Evolutionary conservation across 1,140 invertebrate genomes (phyloP), one percentile per base, ranked within the genome.

Genomic region (Paracyclopina nana): DNA sequence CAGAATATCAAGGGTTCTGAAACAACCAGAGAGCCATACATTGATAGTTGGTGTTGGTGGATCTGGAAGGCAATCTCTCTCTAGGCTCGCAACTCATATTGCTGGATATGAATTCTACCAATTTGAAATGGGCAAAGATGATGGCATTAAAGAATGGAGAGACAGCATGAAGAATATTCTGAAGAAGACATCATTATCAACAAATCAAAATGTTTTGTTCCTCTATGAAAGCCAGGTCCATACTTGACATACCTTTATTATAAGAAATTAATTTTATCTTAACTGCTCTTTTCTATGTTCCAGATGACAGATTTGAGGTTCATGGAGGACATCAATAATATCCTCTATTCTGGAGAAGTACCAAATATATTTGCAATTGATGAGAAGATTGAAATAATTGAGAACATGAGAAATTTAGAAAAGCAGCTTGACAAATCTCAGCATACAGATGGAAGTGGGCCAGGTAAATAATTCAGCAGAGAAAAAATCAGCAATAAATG

Each of bases 231-330:
- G 58, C 42, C 61, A n/a, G n/a, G n/a, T n/a, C n/a, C n/a, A n/a
- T n/a, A n/a, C n/a, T n/a, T n/a, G n/a, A n/a, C n/a, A n/a, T n/a
- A n/a, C n/a, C n/a, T n/a, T n/a, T n/a, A n/a, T n/a, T n/a, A n/a
- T n/a, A n/a, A n/a, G n/a, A n/a, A n/a, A n/a, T n/a, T n/a, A n/a
- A n/a, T n/a, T n/a, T n/a, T n/a, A n/a, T n/a, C n/a, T n/a, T n/a
- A n/a, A n/a, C n/a, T n/a, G n/a, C n/a, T n/a, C n/a, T n/a, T n/a
- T n/a, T n/a, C n/a, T n/a, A n/a, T n/a, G n/a, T n/a, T n/a, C n/a
- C n/a, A 84, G 76, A 86, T 94, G 26, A 92, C 92, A 69, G 78
- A 91, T 61, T 86, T 92, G 68, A 77, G 75, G 0, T 94, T 92
- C 62, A 64, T 94, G 31, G 88, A 95, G 67, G 88, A 94, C 60